Percentiles rank a stretch among this genome's conserved stretches.
Evolutionary conservation across 2,113 vertebrate species (phyloP).

Genomic region (Rutilus rutilus): DNA sequence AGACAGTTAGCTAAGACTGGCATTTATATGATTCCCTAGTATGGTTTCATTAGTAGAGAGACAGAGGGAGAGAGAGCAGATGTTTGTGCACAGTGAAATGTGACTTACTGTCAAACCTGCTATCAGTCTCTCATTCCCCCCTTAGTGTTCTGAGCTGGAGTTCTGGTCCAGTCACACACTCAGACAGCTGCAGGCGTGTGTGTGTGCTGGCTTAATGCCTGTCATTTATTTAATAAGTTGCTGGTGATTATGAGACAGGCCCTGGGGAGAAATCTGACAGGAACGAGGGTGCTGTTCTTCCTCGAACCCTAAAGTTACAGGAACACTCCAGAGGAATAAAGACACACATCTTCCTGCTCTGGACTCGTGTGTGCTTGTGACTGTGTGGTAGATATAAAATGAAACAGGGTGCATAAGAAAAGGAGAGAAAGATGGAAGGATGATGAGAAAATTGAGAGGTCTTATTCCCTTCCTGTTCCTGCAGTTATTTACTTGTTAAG

Average conservation of each 20-base stretch:
- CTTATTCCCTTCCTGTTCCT: not conserved
- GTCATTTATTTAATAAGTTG: conserved; percentile 44
- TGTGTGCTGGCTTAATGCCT: conserved; percentile 32
- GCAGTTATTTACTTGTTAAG: not conserved
- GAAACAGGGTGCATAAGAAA: not conserved
- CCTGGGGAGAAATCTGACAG: conserved; percentile 16
- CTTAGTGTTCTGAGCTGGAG: conserved; percentile 19
- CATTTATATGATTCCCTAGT: conserved; percentile 5
- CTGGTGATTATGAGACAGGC: conserved; percentile 15
- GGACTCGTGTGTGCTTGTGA: not conserved
- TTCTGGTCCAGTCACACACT: conserved; percentile 30
- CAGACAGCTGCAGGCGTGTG: conserved; percentile 24
- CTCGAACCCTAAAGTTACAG: conserved; percentile 10
- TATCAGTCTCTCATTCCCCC: conserved; percentile 11
- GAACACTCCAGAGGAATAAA: conserved; percentile 2
- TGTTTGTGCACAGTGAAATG: conserved; percentile 9
- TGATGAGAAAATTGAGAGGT: not conserved
- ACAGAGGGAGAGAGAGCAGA: not conserved
- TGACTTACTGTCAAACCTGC: conserved; percentile 18
- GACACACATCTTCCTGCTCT: not conserved
- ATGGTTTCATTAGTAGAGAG: conserved; percentile 30
- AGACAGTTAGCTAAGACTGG: conserved; percentile 27
- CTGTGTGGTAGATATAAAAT: conserved; percentile 10
- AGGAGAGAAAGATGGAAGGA: not conserved
- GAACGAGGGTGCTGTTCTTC: conserved; percentile 3